Evolutionary conservation across 2,888 invertebrate genomes (phyloP), one percentile per base, ranked within the genome.

Genomic region (Tachina grossa): DNA sequence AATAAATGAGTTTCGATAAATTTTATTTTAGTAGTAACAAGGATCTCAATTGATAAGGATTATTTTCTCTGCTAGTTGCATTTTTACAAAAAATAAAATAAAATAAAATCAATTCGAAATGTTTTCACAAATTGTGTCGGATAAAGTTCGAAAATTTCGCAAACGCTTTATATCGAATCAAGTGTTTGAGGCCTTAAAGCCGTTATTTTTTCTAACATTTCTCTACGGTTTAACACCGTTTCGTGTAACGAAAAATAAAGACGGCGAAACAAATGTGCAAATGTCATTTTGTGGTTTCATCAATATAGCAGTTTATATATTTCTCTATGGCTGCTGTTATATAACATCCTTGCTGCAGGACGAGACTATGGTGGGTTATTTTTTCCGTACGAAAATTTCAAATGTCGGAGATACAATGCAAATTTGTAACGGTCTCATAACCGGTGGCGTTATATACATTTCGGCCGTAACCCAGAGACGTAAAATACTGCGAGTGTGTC

Each of bases 221-320:
- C 82, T 92, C 0, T 90, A 90, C 31, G 92, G 92, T 0, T 75
- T 92, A n/a, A 92, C 92, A 14, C 92, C 92, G 11, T 90, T 92
- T 63, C 90, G 90, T 63, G 89, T 92, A 72, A 90, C 89, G 5
- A 88, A 88, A 2, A 88, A 89, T 13, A 89, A 89, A 75, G 89
- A 89, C 87, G 91, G 91, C 22, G 89, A 88, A 57, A 89, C 88
- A 51, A 89, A 89, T 51, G 79, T 92, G 14, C 88, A 90, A 85
- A 87, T 89, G n/a, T 87, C 88, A 6, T 65, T 84, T 55, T 87
- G 89, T 69, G 90, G 90, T 41, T 89, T 88, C 45, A 75, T 89
- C 4, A 89, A 88, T 72, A 87, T 88, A 0, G 83, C 88, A 10
- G 72, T 87, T 2, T 88, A 87, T 63, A 86, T 87, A 31, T 49